Evolutionary conservation across 2,797 vertebrate genomes (phyloP), one percentile per base, ranked within the genome.

Genomic region (Tadarida brasiliensis): DNA sequence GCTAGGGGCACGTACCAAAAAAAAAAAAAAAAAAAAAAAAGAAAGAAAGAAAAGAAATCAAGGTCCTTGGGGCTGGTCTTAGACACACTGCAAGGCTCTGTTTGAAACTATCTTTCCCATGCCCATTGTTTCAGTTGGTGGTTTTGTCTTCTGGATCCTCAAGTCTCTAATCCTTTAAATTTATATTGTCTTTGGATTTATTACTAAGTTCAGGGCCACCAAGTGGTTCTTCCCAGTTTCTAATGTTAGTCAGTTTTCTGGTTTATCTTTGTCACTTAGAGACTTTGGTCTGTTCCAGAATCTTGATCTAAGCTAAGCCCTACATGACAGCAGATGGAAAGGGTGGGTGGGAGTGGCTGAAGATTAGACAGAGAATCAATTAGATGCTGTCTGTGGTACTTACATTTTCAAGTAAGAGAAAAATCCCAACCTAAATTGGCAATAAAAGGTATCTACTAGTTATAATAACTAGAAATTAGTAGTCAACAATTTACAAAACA

Each of bases 371-470:
- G 14, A 93, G 80, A 81, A 30, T 61, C 44, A n/a, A 2, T 85
- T 56, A 63, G 49, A 94, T 81, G 33, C 49, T 65, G 7, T 86
- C 91, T 82, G n/a, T 90, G 92, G 26, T 17, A 22, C 49, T 96
- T 94, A 51, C 7, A 16, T 94, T 76, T 85, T 92, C 92, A 83
- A 76, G 49, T 56, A 85, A 85, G 81, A 77, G 68, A 96, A 90
- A 84, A 63, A 8, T 7, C 11, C 33, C 65, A 91, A 35, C 26
- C 22, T 17, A 93, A 78, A 96, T 28, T 39, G 80, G 24, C 59
- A 96, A 80, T 84, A 82, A 82, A 93, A 67, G 54, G 19, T 8
- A 54, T 44, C 44, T 87, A 15, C 28, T 93, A 91, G 54, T 86
- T 89, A 51, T 5, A 11, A n/a, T 63, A 86, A 61, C 28, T 77